These are phyloP conservation scores for Calonectris borealis DNA, from an alignment of 2,113 vertebrate species.

Conservation along the genomic window DNA sequence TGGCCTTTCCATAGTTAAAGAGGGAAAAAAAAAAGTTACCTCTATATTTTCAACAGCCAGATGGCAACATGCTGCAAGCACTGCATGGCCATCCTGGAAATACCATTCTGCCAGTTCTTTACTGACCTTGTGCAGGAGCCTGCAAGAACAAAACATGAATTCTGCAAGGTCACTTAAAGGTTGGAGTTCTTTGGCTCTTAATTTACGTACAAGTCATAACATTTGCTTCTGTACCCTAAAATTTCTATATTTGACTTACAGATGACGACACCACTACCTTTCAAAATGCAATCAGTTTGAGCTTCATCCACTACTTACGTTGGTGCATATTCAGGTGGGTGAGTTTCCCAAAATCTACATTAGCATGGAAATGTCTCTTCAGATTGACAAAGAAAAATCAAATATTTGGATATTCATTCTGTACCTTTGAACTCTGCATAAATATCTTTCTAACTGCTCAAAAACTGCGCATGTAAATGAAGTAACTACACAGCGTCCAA, in stretches of 20 bases:
- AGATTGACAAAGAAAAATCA: not conserved
- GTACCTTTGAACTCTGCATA: not conserved
- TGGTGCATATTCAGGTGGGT: not conserved
- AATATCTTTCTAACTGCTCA: not conserved
- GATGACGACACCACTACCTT: not conserved
- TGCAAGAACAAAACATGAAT: conserved; percentile 44
- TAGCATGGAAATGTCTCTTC: not conserved
- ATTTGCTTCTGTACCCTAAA: not conserved
- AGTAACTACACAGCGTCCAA: not conserved
- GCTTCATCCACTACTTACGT: not conserved
- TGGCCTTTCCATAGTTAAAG: not conserved
- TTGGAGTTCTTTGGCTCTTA: not conserved
- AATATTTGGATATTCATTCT: not conserved
- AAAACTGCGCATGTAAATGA: not conserved
- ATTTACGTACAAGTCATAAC: not conserved
- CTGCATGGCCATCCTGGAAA: conserved; percentile 88
- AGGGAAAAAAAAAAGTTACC: conserved; percentile 70
- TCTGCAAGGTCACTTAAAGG: not conserved
- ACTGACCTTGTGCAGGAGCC: conserved; percentile 85
- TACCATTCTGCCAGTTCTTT: conserved; percentile 92
- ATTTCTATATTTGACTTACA: not conserved
- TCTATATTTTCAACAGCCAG: conserved; percentile 89
- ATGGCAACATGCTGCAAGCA: conserved; percentile 92
- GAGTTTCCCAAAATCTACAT: not conserved
- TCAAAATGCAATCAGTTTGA: not conserved